Conservation (phyloP, 2,888 invertebrate genomes). For the Priocnemis perturbator region DNA sequence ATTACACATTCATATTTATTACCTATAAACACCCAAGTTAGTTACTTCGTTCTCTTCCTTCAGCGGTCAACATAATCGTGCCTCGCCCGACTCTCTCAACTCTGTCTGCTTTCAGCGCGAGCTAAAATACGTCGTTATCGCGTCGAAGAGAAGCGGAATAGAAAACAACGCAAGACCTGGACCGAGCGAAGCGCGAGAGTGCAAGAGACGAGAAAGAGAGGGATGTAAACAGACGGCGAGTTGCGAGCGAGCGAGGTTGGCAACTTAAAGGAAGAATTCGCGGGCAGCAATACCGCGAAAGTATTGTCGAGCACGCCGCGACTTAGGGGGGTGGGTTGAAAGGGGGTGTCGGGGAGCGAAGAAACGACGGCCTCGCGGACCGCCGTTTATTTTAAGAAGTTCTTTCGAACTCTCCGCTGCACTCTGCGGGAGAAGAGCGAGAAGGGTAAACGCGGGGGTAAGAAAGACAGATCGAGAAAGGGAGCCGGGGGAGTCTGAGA, state of each 20-base stretch:
- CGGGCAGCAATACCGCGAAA: conserved; percentile 22
- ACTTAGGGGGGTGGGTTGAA: background rate
- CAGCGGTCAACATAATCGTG: too few relatives aligned
- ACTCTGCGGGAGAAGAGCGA: conserved; percentile 29
- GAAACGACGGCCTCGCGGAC: conserved; percentile 29
- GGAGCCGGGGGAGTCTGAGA: too few relatives aligned
- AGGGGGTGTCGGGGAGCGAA: too few relatives aligned
- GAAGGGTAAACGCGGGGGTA: conserved; percentile 14
- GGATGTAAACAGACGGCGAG: conserved; percentile 39
- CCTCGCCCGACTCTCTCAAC: too few relatives aligned
- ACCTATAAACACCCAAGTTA: too few relatives aligned
- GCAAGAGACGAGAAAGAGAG: conserved; percentile 34
- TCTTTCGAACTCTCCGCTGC: conserved; percentile 65
- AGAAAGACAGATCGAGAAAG: background rate
- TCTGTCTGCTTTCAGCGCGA: too few relatives aligned
- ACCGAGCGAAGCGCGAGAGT: too few relatives aligned
- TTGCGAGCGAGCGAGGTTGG: conserved; percentile 21
- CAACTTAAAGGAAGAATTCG: background rate
- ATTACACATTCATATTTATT: too few relatives aligned
- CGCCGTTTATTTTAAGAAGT: conserved; percentile 70
- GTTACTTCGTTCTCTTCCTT: too few relatives aligned
- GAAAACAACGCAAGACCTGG: background rate
- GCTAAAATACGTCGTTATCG: too few relatives aligned
- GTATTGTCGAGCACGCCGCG: conserved; percentile 46
- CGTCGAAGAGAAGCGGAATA: too few relatives aligned